Evolutionary conservation across 2,113 vertebrate species (phyloP), one percentile per base, ranked within the genome.

Genomic region (Chaenocephalus aceratus): DNA sequence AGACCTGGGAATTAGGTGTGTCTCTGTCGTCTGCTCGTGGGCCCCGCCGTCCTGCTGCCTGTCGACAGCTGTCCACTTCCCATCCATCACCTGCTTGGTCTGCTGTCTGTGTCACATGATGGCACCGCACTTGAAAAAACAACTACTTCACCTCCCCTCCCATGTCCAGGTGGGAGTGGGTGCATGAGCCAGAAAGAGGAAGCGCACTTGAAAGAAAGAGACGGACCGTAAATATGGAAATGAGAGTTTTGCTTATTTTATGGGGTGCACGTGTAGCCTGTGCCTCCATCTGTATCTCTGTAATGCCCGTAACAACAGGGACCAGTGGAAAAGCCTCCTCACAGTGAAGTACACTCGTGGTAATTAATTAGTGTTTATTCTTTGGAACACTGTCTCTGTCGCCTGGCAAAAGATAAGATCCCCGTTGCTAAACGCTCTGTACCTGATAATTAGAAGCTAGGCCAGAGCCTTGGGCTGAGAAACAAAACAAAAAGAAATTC

Each of bases 1-100:
- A 94, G 92, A 92, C 89, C 84, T 52, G 91, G 89, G 93, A 95
- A 93, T 94, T 92, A 93, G 90, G 90, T 80, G 79, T 76, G 87
- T 85, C 88, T 86, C 82, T 18, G 8, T 15, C 41, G 71, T 72
- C 57, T 4, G 66, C 85, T 74, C 16, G 49, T 18, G 44, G 36
- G 85, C 70, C 61, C 52, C 13, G 26, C 14, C 30, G 59, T 69
- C 85, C 75, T 41, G 72, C 54, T 9, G 79, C 84, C 62, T 89
- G 84, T 86, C 71, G 68, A 88, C 89, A 88, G 87, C 91, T 90
- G 89, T 90, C 92, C 86, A 76, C 83, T 76, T 69, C 79, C 80
- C 69, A 90, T 93, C 90, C 88, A 87, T 94, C 94, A 92, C 70
- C 8, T 44, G 71, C 80, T 75, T 5, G 73, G 44, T 72, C 68